Evolutionary conservation across 2,113 vertebrate genomes (phyloP).

Genomic region (Felis catus): DNA sequence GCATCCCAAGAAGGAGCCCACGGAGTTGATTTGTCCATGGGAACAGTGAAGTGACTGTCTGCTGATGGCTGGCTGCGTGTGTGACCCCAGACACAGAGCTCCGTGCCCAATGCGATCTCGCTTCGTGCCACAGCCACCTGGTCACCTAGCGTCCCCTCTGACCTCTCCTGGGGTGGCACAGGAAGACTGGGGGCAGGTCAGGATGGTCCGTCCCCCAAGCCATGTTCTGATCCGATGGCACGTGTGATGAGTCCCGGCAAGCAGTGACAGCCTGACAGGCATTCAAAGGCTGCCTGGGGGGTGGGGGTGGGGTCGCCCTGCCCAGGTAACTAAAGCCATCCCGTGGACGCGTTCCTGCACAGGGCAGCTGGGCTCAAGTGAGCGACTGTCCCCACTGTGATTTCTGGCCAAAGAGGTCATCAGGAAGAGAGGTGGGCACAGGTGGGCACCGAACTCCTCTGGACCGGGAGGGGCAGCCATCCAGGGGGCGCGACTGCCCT

Average conservation of each 20-base stretch:
- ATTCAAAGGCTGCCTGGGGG: neutral
- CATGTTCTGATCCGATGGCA: rapidly evolving
- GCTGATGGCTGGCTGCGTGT: rapidly evolving
- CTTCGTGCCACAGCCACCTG: rapidly evolving
- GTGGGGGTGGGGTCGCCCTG: conserved; percentile 12
- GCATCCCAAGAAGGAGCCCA: neutral
- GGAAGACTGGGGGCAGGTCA: no score
- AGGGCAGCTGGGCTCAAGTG: conserved; percentile 69
- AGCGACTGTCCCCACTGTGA: conserved; percentile 47
- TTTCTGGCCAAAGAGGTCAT: conserved; percentile 78
- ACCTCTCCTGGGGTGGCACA: neutral
- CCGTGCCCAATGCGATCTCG: rapidly evolving
- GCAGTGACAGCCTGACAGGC: neutral
- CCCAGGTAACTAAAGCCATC: conserved; percentile 65
- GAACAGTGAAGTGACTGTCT: rapidly evolving
- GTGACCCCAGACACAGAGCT: rapidly evolving
- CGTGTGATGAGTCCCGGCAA: rapidly evolving
- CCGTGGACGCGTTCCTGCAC: conserved; percentile 71
- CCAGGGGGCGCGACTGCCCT: conserved; percentile 34
- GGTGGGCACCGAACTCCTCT: conserved; percentile 69
- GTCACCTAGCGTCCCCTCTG: neutral
- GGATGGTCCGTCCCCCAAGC: neutral
- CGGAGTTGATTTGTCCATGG: rapidly evolving
- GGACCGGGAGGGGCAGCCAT: conserved; percentile 45
- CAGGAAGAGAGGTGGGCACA: conserved; percentile 67